phyloP scores from a whole-genome alignment of 2,797 vertebrate genomes.

The Leptatherina wallacei region DNA sequence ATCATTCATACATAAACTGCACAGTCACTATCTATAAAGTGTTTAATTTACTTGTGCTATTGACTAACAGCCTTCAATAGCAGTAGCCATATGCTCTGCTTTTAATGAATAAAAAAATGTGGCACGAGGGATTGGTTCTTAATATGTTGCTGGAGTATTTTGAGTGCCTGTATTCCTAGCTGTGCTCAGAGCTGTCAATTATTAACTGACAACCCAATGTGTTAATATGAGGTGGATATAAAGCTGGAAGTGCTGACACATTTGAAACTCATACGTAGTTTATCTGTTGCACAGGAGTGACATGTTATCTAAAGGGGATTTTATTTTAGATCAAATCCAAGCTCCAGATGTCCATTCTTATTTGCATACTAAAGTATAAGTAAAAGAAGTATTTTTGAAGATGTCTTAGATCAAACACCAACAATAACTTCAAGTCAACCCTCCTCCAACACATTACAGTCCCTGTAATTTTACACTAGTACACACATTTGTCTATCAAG shows the following conservation, averaged over 20 bases:
- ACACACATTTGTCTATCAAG: not conserved
- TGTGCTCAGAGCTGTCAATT: not conserved
- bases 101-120: too few species aligned
- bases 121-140: too few species aligned
- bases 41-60: too few species aligned
- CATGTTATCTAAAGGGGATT: not conserved
- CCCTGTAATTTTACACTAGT: not conserved
- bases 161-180: not conserved
- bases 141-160: too few species aligned
- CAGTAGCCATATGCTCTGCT: too few species aligned
- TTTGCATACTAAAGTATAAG: not conserved
- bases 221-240: not conserved
- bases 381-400: not conserved
- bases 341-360: not conserved
- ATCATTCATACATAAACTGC: not conserved
- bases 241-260: slow-evolving; percentile 21
- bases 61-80: too few species aligned
- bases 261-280: not conserved
- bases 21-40: too few species aligned
- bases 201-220: not conserved
- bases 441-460: not conserved
- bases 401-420: not conserved
- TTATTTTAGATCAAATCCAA: slow-evolving; percentile 2
- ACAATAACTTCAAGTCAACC: not conserved
- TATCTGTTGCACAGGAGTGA: not conserved